A percentile compares a stretch with the other conserved stretches of the same genome.
Evolutionary conservation across 2,888 invertebrate genomes (phyloP).

Genomic region (Scaptomyza tumidula): DNA sequence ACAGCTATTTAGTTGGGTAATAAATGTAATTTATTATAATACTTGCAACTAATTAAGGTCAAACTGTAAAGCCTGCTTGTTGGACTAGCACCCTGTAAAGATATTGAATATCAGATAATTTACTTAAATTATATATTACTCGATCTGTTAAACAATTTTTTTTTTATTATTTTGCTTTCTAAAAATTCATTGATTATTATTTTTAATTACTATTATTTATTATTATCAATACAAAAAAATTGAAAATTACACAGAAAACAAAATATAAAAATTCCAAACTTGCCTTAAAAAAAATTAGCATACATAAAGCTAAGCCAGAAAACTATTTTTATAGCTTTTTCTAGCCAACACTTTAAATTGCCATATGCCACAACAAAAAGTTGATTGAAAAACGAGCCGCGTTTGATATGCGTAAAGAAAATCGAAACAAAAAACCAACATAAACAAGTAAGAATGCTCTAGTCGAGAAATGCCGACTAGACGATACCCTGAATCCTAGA

Average conservation of each 20-base stretch:
- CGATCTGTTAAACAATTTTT: too few relatives aligned
- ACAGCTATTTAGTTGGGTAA: not conserved
- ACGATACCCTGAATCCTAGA: too few relatives aligned
- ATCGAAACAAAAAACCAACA: constrained; percentile 14
- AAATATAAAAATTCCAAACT: not conserved
- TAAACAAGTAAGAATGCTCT: too few relatives aligned
- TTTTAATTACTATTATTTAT: too few relatives aligned
- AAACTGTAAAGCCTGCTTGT: not conserved
- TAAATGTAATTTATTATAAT: constrained; percentile 5
- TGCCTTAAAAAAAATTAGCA: constrained; percentile 3
- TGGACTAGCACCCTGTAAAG: too few relatives aligned
- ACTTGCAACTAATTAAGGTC: constrained; percentile 3
- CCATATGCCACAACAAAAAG: constrained; percentile 40
- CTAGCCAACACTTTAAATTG: constrained; percentile 27
- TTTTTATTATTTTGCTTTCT: too few relatives aligned
- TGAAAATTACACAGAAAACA: too few relatives aligned
- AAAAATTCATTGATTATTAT: too few relatives aligned
- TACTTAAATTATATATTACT: too few relatives aligned
- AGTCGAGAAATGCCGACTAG: too few relatives aligned
- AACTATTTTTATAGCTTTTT: constrained; percentile 21
- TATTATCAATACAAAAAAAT: too few relatives aligned
- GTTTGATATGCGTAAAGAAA: constrained; percentile 56
- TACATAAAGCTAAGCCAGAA: constrained; percentile 9
- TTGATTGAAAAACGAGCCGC: constrained; percentile 68
- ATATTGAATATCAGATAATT: not conserved